Evolutionary conservation across 2,113 vertebrate genomes (phyloP).

Genomic region (Hemiscyllium ocellatum): DNA sequence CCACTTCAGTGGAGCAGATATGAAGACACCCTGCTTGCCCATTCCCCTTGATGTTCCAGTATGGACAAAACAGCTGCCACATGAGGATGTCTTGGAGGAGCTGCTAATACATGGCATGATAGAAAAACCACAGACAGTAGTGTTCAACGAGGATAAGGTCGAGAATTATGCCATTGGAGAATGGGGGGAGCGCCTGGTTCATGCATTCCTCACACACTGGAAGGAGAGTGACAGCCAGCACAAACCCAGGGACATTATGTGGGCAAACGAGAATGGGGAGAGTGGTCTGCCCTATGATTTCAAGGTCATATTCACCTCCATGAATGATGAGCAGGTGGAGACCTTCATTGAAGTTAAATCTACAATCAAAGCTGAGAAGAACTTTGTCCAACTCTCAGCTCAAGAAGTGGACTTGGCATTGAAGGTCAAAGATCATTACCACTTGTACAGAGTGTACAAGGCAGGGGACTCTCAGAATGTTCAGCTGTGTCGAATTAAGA

Average conservation of each 20-base stretch:
- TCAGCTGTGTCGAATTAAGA: slow-evolving; percentile 59
- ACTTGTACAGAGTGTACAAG: slow-evolving; percentile 61
- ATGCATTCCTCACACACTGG: slow-evolving; percentile 62
- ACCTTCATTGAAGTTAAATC: slow-evolving; percentile 64
- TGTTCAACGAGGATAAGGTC: slow-evolving; percentile 44
- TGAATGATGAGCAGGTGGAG: slow-evolving; percentile 40
- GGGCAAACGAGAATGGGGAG: slow-evolving; percentile 60
- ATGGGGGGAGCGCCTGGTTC: slow-evolving; percentile 64
- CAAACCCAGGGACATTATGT: slow-evolving; percentile 50
- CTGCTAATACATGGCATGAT: slow-evolving; percentile 49
- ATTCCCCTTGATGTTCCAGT: slow-evolving; percentile 52
- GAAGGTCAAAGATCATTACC: slow-evolving; percentile 56
- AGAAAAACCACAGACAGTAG: slow-evolving; percentile 48
- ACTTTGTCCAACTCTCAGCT: slow-evolving; percentile 59
- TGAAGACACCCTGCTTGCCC: slow-evolving; percentile 44
- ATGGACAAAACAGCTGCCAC: slow-evolving; percentile 48
- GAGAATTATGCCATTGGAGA: slow-evolving; percentile 52
- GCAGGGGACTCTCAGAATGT: slow-evolving; percentile 55
- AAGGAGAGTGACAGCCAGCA: slow-evolving; percentile 44
- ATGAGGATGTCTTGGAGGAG: slow-evolving; percentile 53
- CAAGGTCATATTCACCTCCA: slow-evolving; percentile 48
- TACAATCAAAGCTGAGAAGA: slow-evolving; percentile 54
- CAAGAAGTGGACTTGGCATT: slow-evolving; percentile 65
- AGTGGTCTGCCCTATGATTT: slow-evolving; percentile 64
- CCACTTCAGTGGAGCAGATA: slow-evolving; percentile 50